Conservation (phyloP, 1,140 invertebrate species). For the Conus betulinus region DNA sequence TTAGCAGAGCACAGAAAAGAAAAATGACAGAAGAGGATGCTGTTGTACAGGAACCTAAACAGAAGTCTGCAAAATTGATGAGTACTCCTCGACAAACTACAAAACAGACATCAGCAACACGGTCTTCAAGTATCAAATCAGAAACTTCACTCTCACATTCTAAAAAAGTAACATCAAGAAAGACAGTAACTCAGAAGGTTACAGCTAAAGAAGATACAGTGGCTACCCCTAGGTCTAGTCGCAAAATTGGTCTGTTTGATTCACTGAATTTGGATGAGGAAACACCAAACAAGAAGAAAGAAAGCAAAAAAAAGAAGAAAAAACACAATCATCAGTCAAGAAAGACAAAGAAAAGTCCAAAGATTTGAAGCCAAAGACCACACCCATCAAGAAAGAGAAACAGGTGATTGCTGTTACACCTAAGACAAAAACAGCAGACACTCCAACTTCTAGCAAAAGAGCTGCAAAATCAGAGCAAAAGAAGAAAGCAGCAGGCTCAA, state of each 20-base stretch:
- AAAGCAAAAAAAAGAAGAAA: no score
- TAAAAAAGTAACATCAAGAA: background rate
- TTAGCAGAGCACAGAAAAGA: background rate
- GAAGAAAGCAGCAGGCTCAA: background rate
- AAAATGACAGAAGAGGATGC: background rate
- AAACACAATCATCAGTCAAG: no score
- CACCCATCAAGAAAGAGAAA: background rate
- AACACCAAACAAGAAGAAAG: constrained; percentile 4
- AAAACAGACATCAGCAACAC: background rate
- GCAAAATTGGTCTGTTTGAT: background rate
- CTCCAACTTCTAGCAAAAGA: background rate
- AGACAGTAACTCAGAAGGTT: background rate
- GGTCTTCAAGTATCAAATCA: background rate
- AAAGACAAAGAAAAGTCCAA: constrained; percentile 1
- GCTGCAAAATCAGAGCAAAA: background rate
- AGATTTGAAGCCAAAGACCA: background rate
- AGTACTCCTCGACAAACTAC: background rate
- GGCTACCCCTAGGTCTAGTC: background rate
- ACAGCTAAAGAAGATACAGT: background rate
- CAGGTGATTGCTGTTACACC: background rate
- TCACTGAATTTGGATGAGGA: background rate
- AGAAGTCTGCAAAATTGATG: background rate
- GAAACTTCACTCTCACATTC: background rate
- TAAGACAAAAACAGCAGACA: background rate
- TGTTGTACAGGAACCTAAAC: background rate